Evolutionary conservation across 1,140 invertebrate species (phyloP).

Genomic region (Aphelinus certus): DNA sequence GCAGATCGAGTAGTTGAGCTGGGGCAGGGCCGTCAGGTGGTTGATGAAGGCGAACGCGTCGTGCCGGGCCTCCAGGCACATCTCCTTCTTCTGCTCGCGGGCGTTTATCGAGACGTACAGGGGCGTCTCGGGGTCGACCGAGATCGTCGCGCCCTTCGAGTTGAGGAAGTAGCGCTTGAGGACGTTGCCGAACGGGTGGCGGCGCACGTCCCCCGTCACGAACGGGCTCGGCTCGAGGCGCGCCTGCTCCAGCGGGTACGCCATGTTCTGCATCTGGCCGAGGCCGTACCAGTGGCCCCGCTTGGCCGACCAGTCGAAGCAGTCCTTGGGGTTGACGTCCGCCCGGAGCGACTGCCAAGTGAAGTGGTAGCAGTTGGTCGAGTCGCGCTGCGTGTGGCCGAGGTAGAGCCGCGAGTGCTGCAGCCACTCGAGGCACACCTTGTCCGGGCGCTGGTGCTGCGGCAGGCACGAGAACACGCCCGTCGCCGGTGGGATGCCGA

Average conservation of each 20-base stretch:
- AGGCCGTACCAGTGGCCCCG: slow-evolving; percentile 84
- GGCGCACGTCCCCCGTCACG: slow-evolving; percentile 81
- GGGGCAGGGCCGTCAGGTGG: slow-evolving; percentile 70
- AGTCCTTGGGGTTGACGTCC: slow-evolving; percentile 78
- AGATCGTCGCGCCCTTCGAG: slow-evolving; percentile 83
- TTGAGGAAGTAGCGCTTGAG: slow-evolving; percentile 85
- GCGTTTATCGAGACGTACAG: slow-evolving; percentile 77
- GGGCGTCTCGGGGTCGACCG: slow-evolving; percentile 79
- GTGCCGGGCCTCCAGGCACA: slow-evolving; percentile 79
- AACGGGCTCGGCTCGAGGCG: slow-evolving; percentile 80
- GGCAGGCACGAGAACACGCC: slow-evolving; percentile 77
- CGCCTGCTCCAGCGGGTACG: slow-evolving; percentile 82
- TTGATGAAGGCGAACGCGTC: slow-evolving; percentile 83
- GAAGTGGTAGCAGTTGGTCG: slow-evolving; percentile 78
- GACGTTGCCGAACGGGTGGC: slow-evolving; percentile 82
- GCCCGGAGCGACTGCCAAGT: slow-evolving; percentile 80
- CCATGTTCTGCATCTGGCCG: slow-evolving; percentile 78
- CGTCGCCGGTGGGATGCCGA: slow-evolving; percentile 62
- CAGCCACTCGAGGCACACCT: slow-evolving; percentile 84
- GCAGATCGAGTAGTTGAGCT: slow-evolving; percentile 87
- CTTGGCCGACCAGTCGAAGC: slow-evolving; percentile 78
- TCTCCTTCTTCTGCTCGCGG: slow-evolving; percentile 55
- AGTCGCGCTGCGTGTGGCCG: slow-evolving; percentile 67
- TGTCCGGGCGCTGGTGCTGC: slow-evolving; percentile 68
- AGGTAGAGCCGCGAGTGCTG: slow-evolving; percentile 78